Evolutionary conservation across 1,140 invertebrate genomes (phyloP).

Genomic region (Drosophila albomicans): DNA sequence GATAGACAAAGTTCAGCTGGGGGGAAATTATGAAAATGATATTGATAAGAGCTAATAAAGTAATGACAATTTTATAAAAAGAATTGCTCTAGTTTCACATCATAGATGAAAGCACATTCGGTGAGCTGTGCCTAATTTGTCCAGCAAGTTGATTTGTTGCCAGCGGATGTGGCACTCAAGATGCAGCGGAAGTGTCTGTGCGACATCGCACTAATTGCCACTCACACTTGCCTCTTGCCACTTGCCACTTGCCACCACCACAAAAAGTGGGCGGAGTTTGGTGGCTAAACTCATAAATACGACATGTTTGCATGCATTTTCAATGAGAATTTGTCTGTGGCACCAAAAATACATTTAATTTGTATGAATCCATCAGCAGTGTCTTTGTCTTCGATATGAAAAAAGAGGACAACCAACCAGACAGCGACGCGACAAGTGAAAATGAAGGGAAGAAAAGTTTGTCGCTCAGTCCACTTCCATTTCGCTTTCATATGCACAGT

Average conservation of each 20-base stretch:
- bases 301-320: conserved; percentile 73
- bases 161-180: conserved; percentile 74
- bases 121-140: conserved; percentile 26
- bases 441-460: conserved; percentile 12
- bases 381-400: conserved; percentile 60
- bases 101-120: conserved; percentile 24
- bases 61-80: neutral
- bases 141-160: conserved; percentile 38
- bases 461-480: neutral
- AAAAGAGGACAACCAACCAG: conserved; percentile 28
- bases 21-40: conserved; percentile 4
- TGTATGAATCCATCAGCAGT: conserved; percentile 78
- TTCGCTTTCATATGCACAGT: conserved; percentile 19
- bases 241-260: neutral
- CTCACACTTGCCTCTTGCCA: conserved; percentile 2
- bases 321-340: conserved; percentile 74
- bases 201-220: conserved; percentile 70
- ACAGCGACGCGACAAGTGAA: conserved; percentile 55
- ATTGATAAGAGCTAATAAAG: conserved; percentile 19
- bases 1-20: conserved; percentile 29
- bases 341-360: conserved; percentile 70
- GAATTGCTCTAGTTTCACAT: conserved; percentile 15
- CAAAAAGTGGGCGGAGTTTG: neutral
- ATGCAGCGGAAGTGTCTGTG: conserved; percentile 56
- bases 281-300: conserved; percentile 68